Base-by-base conservation (phyloP, 1,140 invertebrate genomes). In the Pararge aegeria region DNA sequence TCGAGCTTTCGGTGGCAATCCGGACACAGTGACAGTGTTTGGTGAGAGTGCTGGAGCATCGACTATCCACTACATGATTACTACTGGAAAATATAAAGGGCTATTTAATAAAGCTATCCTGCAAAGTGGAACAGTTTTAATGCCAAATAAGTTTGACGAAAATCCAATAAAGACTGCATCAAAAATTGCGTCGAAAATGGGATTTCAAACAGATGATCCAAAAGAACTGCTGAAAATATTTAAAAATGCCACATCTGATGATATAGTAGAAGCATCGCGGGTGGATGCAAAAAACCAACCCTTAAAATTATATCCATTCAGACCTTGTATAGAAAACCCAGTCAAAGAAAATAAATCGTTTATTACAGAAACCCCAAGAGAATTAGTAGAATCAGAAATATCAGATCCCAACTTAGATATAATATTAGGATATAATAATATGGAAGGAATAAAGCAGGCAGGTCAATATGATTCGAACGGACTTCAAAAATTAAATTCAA, bases 1-100 rank as follows among this genome's bases (percentile, higher is more conserved):
- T 16, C 75, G 91, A 16, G 78, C 87, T 61, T 94, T 94, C 66
- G 92, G 92, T 29, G 93, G 93, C 1, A 89, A 93, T 76, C 81
- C 90, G 5, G 61, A 90, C 27, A 84, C 86, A 19, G 89, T 94
- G 2, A 80, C 83, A 13, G 60, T 92, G 16, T 78, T 76, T 48
- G 91, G 91, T 19, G 86, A 90, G 57, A 84, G 84, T 53, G 90
- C 83, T 48, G 90, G 91, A 20, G 83, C 78, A 5, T 75, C 78
- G 1, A 72, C 78, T 19, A 73, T 83, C 18, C 63, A 65, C 49
- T 72, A 72, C 21, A 59, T 81, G 50, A 52, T 74, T 2, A 44
- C 80, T 20, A 66, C 69, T 1, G 56, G 61, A 5, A 20, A 51
- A 40, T 54, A 74, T 5, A 55, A 61, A 92, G 93, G 92, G 21